Base-by-base conservation (phyloP, 2,113 vertebrate species). In the Eptatretus burgeri region DNA sequence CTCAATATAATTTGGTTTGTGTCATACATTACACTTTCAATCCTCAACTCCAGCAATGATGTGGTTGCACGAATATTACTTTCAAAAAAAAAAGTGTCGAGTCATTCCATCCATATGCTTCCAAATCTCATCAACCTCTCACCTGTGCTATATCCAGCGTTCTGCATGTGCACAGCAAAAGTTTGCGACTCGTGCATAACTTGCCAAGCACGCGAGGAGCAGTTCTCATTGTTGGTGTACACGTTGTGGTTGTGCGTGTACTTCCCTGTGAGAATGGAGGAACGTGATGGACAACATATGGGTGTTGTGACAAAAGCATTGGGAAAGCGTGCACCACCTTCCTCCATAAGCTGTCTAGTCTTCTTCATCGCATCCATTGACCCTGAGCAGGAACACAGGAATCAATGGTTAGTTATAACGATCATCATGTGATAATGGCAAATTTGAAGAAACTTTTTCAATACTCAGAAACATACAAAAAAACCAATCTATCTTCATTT, bases 191-290 rank as follows among this genome's bases (percentile, higher is more conserved):
- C 56, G 56, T 60, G 56, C 56, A 19, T 19, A 10, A 12, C 12
- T 19, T 60, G 56, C 56, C 56, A 60, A 19, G 56, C n/a, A 19
- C n/a, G 56, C 56, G 56, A 60, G 56, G 56, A 60, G 56, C 56
- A 60, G 56, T 60, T 60, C 56, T 60, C 56, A 12, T 60, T 60
- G 56, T 60, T 60, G 56, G 56, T 60, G 56, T 60, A 60, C 56
- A 60, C 56, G 56, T 60, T 19, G 56, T 60, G 56, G 56, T 60
- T 60, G 56, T 60, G 56, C 56, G 56, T 17, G 56, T 60, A 60
- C 19, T 60, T 60, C 56, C 56, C 56, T 19, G 56, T 60, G 56
- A 60, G 56, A n/a, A 60, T 60, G 56, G 56, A 60, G 56, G 56
- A 60, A 19, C 56, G 56, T 11, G 56, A 60, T 19, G 56, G 56